Percentiles rank a stretch among this genome's conserved stretches.
Evolutionary conservation across 2,113 vertebrate genomes (phyloP).

Genomic region (Equus przewalskii): DNA sequence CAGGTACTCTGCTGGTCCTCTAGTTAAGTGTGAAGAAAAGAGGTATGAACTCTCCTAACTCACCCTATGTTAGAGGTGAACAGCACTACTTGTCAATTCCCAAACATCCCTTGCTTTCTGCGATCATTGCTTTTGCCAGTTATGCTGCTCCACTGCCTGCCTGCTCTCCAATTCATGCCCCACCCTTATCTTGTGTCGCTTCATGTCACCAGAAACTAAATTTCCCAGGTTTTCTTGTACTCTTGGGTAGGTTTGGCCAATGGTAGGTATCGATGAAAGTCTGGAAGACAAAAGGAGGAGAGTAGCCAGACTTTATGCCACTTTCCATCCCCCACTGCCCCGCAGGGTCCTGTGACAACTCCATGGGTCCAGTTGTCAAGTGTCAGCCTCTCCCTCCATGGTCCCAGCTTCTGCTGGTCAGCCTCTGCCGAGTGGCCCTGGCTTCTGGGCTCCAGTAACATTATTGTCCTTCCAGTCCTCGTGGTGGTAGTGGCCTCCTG

Average conservation of each 20-base stretch:
- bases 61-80: not conserved
- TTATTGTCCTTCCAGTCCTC: not conserved
- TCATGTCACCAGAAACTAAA: not conserved
- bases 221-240: not conserved
- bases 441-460: not conserved
- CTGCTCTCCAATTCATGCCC: not conserved
- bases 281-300: not conserved
- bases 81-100: not conserved
- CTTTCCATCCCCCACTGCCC: accelerated
- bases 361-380: not conserved
- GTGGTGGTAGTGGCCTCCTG: not conserved
- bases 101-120: not conserved
- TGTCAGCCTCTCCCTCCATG: accelerated
- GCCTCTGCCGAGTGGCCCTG: not conserved
- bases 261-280: not conserved
- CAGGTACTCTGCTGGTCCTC: not conserved
- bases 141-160: not conserved
- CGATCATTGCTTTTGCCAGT: not conserved
- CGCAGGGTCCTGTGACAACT: not conserved
- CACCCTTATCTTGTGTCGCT: not conserved
- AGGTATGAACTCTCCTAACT: not conserved
- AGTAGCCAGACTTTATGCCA: not conserved
- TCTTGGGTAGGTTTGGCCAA: not conserved
- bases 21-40: not conserved
- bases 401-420: not conserved